Conservation (phyloP, 2,888 invertebrate genomes). For the Galerucella pusilla region DNA sequence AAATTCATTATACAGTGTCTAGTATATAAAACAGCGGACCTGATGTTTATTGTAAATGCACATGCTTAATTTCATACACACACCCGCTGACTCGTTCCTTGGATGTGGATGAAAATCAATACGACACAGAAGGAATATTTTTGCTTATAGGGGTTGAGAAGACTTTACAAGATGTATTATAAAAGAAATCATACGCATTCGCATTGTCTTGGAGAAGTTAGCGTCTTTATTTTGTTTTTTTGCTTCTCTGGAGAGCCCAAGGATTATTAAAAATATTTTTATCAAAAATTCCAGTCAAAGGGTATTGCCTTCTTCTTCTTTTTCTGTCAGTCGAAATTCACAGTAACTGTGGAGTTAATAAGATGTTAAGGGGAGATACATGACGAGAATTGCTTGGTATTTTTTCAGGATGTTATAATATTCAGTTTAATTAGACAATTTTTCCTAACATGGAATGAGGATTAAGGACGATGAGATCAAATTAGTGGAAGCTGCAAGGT, state of each 20-base stretch:
- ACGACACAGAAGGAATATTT: slow-evolving; percentile 65
- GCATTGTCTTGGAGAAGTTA: slow-evolving; percentile 33
- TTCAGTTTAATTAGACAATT: background rate
- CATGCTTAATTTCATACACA: slow-evolving; percentile 63
- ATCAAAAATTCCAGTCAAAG: slow-evolving; percentile 24
- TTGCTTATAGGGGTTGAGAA: slow-evolving; percentile 63
- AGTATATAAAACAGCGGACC: slow-evolving; percentile 64
- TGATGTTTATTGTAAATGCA: slow-evolving; percentile 64
- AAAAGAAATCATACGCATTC: slow-evolving; percentile 53
- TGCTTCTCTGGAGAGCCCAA: slow-evolving; percentile 9
- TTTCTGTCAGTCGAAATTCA: background rate
- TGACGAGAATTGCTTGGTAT: background rate
- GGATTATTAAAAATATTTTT: slow-evolving; percentile 31
- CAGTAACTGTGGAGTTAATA: background rate
- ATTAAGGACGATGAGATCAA: no score
- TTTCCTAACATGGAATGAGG: no score
- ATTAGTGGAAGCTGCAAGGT: no score
- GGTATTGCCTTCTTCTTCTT: background rate
- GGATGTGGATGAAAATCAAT: slow-evolving; percentile 65
- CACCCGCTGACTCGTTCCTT: slow-evolving; percentile 60
- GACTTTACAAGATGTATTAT: slow-evolving; percentile 57
- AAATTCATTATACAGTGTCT: slow-evolving; percentile 66
- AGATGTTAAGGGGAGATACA: background rate
- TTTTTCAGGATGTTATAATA: background rate
- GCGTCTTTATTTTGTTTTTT: slow-evolving; percentile 21